Conservation (phyloP, 1,140 invertebrate species). For the Drosophila funebris region DNA sequence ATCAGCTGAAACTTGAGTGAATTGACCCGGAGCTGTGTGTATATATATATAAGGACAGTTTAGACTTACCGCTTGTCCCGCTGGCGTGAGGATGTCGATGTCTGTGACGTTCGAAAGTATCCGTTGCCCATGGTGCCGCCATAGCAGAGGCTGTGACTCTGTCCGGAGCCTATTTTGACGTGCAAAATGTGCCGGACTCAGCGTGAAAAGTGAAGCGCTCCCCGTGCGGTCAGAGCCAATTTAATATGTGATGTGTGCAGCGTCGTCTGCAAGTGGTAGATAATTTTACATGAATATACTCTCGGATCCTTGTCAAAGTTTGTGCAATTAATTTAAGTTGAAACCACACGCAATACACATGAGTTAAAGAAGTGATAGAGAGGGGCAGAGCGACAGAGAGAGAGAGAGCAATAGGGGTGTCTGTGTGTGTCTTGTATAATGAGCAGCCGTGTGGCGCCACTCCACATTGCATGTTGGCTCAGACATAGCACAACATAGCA, state of each 20-base stretch:
- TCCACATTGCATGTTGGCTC: background rate
- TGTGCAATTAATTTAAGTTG: conserved; percentile 58
- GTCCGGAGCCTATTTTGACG: conserved; percentile 84
- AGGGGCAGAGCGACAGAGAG: background rate
- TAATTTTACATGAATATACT: conserved; percentile 44
- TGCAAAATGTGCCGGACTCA: conserved; percentile 69
- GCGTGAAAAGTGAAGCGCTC: conserved; percentile 16
- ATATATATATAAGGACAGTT: background rate
- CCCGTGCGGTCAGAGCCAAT: background rate
- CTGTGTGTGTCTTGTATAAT: conserved; percentile 30
- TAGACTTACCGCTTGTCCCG: conserved; percentile 82
- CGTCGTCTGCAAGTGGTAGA: conserved; percentile 53
- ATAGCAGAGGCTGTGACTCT: conserved; percentile 84
- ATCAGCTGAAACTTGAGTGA: conserved; percentile 33
- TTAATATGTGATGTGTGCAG: conserved; percentile 10
- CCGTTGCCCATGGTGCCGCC: conserved; percentile 83
- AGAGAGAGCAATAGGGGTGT: conserved; percentile 12
- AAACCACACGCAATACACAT: background rate
- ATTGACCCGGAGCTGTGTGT: conserved; percentile 17
- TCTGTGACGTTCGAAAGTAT: conserved; percentile 83
- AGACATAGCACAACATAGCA: background rate
- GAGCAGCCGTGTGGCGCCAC: conserved; percentile 28
- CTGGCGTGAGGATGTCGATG: conserved; percentile 64
- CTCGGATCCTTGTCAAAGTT: conserved; percentile 22
- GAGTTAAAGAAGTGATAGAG: background rate